Base-by-base conservation (phyloP, 2,113 vertebrate species). In the Kryptolebias marmoratus region DNA sequence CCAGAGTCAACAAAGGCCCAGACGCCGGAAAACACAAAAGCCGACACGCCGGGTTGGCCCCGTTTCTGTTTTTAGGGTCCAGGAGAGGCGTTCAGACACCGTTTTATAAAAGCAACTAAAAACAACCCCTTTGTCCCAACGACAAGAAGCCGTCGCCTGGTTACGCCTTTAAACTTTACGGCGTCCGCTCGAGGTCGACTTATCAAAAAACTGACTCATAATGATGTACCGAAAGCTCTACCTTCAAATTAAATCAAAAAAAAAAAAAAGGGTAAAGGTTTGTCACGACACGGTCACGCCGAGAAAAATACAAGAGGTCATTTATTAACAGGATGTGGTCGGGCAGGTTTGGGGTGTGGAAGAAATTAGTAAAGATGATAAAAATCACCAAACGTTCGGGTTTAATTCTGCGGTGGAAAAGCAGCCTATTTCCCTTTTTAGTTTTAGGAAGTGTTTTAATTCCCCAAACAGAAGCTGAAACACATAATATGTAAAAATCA, bases 371-470 rank as follows among this genome's bases (percentile, higher is more conserved):
- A 22, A 11, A 4, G 9, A 32, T 14, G 2, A 3, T 1, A 22
- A 60, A 8, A 8, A 3, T 39, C 11, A n/a, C 11, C 53, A 54
- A 45, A 52, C 30, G 13, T 22, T 10, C 3, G 7, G 5, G 5
- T 49, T 62, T 36, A 2, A n/a, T 39, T 45, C 1, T 11, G 0
- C 3, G 9, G 6, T 18, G 31, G 62, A 57, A 75, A 66, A 1
- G 56, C 3, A 2, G 4, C 0, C 0, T 3, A 63, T 12, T 81
- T 87, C 80, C 66, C 45, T 39, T 27, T 67, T 83, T 27, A 1
- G 6, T 70, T 27, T 32, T 9, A 75, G 70, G 83, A 87, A 88
- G 74, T 2, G 1, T 2, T 27, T 68, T 28, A 56, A 68, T 82
- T 86, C 59, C 75, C 22, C 28, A 47, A 11, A 22, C 8, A 3